Conservation (phyloP, 37 sponge, comb jelly and placozoan species). For the Amphimedon queenslandica region DNA sequence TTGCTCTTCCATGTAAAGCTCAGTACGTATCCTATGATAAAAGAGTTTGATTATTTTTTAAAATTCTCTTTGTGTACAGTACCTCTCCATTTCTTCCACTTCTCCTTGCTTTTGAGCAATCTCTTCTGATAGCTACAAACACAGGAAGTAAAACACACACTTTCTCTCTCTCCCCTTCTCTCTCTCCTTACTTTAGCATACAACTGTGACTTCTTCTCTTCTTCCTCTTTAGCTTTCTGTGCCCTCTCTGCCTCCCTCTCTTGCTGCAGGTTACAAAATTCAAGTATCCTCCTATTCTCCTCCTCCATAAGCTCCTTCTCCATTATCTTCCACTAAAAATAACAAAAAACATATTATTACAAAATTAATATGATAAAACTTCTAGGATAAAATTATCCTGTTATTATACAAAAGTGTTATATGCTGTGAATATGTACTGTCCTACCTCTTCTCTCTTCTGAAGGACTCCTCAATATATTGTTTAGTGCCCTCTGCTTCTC, state of each 20-base stretch:
- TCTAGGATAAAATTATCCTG: neutral
- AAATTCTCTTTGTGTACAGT: neutral
- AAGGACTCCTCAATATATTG: constrained; percentile 84
- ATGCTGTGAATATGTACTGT: too few species aligned
- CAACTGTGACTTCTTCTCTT: constrained; percentile 70
- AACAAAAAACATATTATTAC: neutral
- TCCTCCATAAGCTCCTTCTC: constrained; percentile 90
- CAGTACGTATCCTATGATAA: constrained; percentile 76
- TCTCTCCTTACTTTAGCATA: too few species aligned
- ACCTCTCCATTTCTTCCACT: constrained; percentile 89
- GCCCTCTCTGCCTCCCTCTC: constrained; percentile 75
- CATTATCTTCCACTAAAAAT: constrained; percentile 75
- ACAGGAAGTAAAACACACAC: neutral
- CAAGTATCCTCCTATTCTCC: constrained; percentile 87
- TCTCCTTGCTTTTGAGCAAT: constrained; percentile 38
- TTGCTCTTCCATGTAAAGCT: constrained; percentile 91
- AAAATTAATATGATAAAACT: neutral
- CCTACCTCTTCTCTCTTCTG: constrained; percentile 82
- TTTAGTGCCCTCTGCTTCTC: constrained; percentile 84
- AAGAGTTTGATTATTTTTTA: neutral
- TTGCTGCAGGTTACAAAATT: constrained; percentile 86
- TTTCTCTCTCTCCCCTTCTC: neutral
- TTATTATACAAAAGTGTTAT: too few species aligned
- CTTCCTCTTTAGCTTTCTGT: constrained; percentile 52
- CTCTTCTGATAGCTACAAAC: constrained; percentile 32